Conservation (phyloP, 2,888 invertebrate species). For the Neria commutata region DNA sequence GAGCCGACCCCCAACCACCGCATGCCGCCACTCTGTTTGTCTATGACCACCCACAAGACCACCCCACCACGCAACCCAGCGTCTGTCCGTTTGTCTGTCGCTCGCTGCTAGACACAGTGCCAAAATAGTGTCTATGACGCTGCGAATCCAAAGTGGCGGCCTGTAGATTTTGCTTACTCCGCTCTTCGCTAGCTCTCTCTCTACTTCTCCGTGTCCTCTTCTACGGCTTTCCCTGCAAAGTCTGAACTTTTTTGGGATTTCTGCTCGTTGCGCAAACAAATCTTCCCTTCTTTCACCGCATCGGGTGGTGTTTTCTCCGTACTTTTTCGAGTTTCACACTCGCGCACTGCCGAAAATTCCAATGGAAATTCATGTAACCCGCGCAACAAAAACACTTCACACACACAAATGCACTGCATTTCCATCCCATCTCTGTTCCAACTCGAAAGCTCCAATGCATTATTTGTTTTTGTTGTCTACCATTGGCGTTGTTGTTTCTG, state of each 20-base stretch:
- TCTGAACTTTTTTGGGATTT: background rate
- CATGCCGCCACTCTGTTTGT: background rate
- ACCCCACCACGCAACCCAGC: background rate
- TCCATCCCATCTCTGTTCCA: no score
- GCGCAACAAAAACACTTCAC: no score
- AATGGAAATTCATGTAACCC: conserved; percentile 7
- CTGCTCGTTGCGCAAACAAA: background rate
- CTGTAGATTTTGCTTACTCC: background rate
- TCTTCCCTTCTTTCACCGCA: background rate
- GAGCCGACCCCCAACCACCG: background rate
- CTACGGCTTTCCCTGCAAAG: no score
- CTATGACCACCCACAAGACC: background rate
- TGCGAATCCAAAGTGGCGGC: no score
- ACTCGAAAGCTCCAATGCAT: conserved; percentile 1
- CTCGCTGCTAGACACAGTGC: background rate
- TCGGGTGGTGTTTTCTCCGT: background rate
- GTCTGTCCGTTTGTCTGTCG: background rate
- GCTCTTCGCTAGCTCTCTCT: background rate
- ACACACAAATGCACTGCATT: conserved; percentile 4
- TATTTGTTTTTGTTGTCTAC: conserved; percentile 1
- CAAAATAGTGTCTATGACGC: conserved; percentile 1
- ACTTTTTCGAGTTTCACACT: background rate
- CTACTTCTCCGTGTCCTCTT: no score
- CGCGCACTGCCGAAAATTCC: conserved; percentile 1
- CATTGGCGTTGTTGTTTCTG: background rate